Evolutionary conservation across 2,113 vertebrate genomes (phyloP).

Genomic region (Pyxicephalus adspersus): DNA sequence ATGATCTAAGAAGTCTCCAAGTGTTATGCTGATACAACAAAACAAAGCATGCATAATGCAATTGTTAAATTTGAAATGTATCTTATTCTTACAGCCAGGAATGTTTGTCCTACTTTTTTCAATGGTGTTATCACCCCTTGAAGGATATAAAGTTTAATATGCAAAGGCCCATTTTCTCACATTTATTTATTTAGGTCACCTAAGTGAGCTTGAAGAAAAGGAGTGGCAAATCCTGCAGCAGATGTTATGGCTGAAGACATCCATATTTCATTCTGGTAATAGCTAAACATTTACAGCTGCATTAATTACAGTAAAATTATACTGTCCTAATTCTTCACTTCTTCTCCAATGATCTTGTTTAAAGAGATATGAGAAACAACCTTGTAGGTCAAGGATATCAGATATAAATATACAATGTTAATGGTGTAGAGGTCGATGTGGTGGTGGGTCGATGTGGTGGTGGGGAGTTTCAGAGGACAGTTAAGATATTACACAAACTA

Average conservation of each 20-base stretch:
- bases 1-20: neutral
- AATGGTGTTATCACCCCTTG: slow-evolving; percentile 22
- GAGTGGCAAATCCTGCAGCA: slow-evolving; percentile 6
- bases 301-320: slow-evolving; percentile 32
- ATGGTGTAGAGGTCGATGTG: too few species aligned
- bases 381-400: slow-evolving; percentile 8
- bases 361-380: slow-evolving; percentile 8
- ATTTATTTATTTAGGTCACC: slow-evolving; percentile 49
- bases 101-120: slow-evolving; percentile 49
- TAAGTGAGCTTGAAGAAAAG: neutral
- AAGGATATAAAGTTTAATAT: slow-evolving; percentile 41
- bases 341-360: slow-evolving; percentile 32
- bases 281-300: neutral
- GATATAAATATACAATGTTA: neutral
- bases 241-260: slow-evolving; percentile 16
- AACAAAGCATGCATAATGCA: slow-evolving; percentile 33
- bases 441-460: too few species aligned
- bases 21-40: slow-evolving; percentile 30
- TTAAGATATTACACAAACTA: too few species aligned
- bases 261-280: slow-evolving; percentile 37
- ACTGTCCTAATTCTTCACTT: slow-evolving; percentile 13
- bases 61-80: slow-evolving; percentile 32
- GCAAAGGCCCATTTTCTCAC: slow-evolving; percentile 15
- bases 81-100: slow-evolving; percentile 1
- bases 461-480: too few species aligned